Conservation (phyloP, 1,140 invertebrate species). For the Aphis craccivora region DNA sequence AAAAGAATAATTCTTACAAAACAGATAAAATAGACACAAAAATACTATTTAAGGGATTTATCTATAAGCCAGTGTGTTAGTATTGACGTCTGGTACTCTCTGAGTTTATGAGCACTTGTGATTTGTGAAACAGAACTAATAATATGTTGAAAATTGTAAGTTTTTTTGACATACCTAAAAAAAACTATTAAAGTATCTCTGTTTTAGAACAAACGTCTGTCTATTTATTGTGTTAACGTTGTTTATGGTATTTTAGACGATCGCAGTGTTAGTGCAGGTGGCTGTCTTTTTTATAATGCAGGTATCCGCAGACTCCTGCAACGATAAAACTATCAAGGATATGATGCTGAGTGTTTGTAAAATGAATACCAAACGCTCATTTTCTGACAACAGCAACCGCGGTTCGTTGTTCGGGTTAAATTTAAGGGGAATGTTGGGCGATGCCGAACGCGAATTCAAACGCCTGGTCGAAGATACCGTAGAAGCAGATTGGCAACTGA, state of each 20-base stretch:
- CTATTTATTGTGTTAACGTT: not conserved
- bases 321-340: not conserved
- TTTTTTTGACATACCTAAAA: not conserved
- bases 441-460: not conserved
- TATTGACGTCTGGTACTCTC: not conserved
- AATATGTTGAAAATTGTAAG: constrained; percentile 33
- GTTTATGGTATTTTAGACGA: constrained; percentile 4
- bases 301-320: not conserved
- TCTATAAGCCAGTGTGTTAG: not conserved
- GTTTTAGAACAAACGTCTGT: not conserved
- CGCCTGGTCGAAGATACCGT: not conserved
- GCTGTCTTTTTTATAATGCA: not conserved
- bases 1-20: not conserved
- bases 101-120: not conserved
- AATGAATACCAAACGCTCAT: constrained; percentile 9
- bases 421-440: not conserved
- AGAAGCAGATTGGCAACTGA: not conserved
- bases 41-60: constrained; percentile 16
- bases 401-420: not conserved
- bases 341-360: not conserved
- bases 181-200: not conserved
- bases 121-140: not conserved
- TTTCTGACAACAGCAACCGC: not conserved
- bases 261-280: not conserved
- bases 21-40: not conserved